A percentile compares a stretch with the other conserved stretches of the same genome.
Conservation (phyloP, 2,888 invertebrate species). For the Tuberolachnus salignus region DNA sequence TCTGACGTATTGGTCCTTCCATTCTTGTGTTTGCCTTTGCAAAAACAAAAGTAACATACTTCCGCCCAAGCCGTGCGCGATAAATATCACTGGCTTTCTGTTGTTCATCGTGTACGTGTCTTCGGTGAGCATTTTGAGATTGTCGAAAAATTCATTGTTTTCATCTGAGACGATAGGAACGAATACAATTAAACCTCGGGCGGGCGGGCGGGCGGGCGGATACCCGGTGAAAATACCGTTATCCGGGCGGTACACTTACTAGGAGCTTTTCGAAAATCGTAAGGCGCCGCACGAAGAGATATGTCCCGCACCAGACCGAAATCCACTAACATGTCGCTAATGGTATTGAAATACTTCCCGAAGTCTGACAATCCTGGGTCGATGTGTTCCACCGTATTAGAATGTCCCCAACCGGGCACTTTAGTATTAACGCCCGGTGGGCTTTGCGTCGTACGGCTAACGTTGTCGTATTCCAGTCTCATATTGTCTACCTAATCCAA, state of each 20-base stretch:
- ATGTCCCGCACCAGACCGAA: constrained; percentile 79
- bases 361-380: constrained; percentile 84
- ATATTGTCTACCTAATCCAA: constrained; percentile 79
- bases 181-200: not conserved
- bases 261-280: constrained; percentile 94
- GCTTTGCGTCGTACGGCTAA: constrained; percentile 80
- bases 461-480: constrained; percentile 82
- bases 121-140: constrained; percentile 81
- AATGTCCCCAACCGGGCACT: constrained; percentile 88
- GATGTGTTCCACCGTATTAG: constrained; percentile 90
- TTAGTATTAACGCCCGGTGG: constrained; percentile 80
- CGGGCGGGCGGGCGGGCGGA: too few relatives aligned
- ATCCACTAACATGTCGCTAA: constrained; percentile 78
- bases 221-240: too few relatives aligned
- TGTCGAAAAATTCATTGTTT: constrained; percentile 76
- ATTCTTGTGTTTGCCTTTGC: constrained; percentile 76
- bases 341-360: constrained; percentile 86
- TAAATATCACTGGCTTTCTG: constrained; percentile 76
- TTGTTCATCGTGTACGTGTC: constrained; percentile 82
- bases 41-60: constrained; percentile 86
- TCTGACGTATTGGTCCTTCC: constrained; percentile 90
- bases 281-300: constrained; percentile 90
- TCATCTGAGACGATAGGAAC: constrained; percentile 74
- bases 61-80: constrained; percentile 98
- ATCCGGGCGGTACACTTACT: too few relatives aligned